Percentiles rank a stretch among this genome's conserved stretches.
These are phyloP conservation scores for Jordanella pulchra DNA, from an alignment of 2,797 vertebrate genomes.

Conservation along the genomic window DNA sequence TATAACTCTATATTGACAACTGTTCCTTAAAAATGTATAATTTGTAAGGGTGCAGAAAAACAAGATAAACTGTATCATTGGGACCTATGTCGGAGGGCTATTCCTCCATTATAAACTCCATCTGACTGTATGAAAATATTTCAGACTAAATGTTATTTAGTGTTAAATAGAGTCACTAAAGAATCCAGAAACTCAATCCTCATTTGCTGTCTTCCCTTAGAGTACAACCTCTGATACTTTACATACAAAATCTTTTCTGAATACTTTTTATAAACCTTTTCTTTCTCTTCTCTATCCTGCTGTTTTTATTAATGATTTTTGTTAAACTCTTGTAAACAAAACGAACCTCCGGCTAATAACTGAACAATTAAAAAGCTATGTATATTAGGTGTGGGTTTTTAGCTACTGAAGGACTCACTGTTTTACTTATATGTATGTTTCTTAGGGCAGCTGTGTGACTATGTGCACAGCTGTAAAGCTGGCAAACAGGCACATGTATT, in stretches of 20 bases:
- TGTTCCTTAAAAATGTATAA: not conserved
- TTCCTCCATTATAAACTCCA: not conserved
- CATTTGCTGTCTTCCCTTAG: not conserved
- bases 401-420: too few species aligned
- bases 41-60: not conserved
- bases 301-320: not conserved
- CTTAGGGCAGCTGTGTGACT: slow-evolving; percentile 52
- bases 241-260: not conserved
- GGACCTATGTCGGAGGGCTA: not conserved
- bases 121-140: not conserved
- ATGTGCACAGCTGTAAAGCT: slow-evolving; percentile 48
- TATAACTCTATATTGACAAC: not conserved
- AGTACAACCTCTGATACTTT: not conserved
- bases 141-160: not conserved
- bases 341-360: not conserved
- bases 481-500: slow-evolving; percentile 50
- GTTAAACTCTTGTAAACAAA: not conserved
- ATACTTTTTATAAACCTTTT: not conserved
- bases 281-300: not conserved
- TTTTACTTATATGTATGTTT: slow-evolving; percentile 7
- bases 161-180: not conserved
- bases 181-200: not conserved
- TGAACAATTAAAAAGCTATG: not conserved
- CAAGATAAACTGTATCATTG: not conserved
- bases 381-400: not conserved